A percentile compares a stretch with the other conserved stretches of the same genome.
These are phyloP conservation scores for Gallirallus australis DNA, from an alignment of 2,797 vertebrate species.

Conservation along the genomic window DNA sequence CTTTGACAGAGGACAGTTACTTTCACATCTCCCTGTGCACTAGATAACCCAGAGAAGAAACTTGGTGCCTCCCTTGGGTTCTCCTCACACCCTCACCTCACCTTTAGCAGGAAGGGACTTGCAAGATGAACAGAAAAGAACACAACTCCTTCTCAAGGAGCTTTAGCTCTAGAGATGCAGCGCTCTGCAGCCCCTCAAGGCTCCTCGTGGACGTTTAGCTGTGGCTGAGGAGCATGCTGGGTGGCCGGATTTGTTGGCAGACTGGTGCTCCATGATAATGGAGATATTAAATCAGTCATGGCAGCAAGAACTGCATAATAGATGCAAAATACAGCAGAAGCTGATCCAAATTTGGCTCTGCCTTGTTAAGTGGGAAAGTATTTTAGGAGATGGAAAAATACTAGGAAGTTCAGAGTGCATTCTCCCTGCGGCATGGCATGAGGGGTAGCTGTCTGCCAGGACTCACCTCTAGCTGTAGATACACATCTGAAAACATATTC, in stretches of 20 bases:
- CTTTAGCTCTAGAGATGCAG: not conserved
- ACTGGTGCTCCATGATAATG: slow-evolving; percentile 39
- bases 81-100: not conserved
- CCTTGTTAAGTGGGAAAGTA: slow-evolving; percentile 38
- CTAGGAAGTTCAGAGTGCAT: not conserved
- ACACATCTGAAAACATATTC: not conserved
- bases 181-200: not conserved
- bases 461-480: not conserved
- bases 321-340: slow-evolving; percentile 56
- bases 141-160: not conserved
- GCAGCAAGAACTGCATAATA: slow-evolving; percentile 67
- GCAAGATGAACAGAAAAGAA: not conserved
- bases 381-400: slow-evolving; percentile 60
- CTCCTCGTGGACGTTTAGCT: not conserved
- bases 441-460: not conserved
- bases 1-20: not conserved
- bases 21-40: not conserved
- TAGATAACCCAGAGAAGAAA: not conserved
- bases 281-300: slow-evolving; percentile 63
- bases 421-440: not conserved
- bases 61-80: not conserved
- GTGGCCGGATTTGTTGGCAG: slow-evolving; percentile 26
- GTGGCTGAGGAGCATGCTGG: not conserved
- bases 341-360: slow-evolving; percentile 51
- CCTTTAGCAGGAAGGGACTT: not conserved